A percentile compares a stretch with the other conserved stretches of the same genome.
Conservation (phyloP, 2,797 vertebrate species). For the Leuciscus waleckii region DNA sequence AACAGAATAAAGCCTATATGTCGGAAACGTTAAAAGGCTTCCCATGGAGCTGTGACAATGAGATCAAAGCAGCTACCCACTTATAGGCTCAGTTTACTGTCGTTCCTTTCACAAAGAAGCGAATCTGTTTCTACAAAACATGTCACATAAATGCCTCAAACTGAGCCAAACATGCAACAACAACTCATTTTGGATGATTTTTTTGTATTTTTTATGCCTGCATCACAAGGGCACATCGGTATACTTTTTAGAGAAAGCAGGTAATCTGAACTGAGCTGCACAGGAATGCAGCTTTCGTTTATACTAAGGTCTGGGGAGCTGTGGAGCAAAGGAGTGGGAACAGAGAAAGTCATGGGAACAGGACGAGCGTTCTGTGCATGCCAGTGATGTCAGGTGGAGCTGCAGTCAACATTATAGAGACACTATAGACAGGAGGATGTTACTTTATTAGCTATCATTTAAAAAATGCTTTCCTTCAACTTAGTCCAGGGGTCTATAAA, state of each 20-base stretch:
- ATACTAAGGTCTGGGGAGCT: slow-evolving; percentile 10
- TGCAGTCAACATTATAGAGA: slow-evolving; percentile 4
- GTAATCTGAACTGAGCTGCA: slow-evolving; percentile 37
- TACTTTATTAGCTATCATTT: neutral
- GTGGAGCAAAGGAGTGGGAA: neutral
- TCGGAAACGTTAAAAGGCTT: slow-evolving; percentile 19
- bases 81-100: slow-evolving; percentile 30
- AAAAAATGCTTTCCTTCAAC: neutral
- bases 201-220: neutral
- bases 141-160: slow-evolving; percentile 23
- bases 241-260: slow-evolving; percentile 17
- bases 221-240: slow-evolving; percentile 17
- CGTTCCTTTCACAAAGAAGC: slow-evolving; percentile 2
- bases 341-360: slow-evolving; percentile 33
- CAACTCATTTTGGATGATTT: neutral
- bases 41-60: slow-evolving; percentile 6
- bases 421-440: neutral
- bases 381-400: neutral
- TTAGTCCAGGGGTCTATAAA: neutral
- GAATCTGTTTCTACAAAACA: slow-evolving; percentile 12
- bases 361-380: slow-evolving; percentile 11
- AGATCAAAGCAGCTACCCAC: slow-evolving; percentile 6
- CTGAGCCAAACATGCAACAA: slow-evolving; percentile 1
- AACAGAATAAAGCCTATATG: slow-evolving; percentile 18
- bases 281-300: slow-evolving; percentile 48